phyloP scores from a whole-genome alignment of 37 sponge, comb jelly and placozoan genomes.

The Tethya wilhelma region DNA sequence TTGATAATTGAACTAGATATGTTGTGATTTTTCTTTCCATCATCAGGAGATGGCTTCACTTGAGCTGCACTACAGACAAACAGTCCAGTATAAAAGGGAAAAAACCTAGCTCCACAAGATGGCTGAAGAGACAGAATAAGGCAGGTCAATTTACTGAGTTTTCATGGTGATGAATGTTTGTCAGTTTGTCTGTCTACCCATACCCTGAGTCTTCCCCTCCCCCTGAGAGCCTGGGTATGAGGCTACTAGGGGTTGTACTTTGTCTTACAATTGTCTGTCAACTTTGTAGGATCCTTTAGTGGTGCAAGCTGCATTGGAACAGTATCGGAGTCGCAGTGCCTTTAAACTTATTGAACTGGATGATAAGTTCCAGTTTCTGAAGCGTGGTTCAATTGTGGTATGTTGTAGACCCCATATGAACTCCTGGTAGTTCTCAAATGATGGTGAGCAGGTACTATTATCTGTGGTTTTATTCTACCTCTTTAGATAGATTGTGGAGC shows the following conservation, averaged over 20 bases:
- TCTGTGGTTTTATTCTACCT: not conserved
- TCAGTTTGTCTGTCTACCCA: too few species aligned
- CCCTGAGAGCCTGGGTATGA: not conserved
- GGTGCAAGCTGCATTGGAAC: conserved; percentile 51
- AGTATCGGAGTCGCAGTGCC: conserved; percentile 79
- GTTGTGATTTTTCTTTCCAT: too few species aligned
- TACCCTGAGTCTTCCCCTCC: not conserved
- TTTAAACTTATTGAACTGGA: conserved; percentile 86
- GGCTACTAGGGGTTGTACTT: not conserved
- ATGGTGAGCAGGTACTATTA: too few species aligned
- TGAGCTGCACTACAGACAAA: too few species aligned
- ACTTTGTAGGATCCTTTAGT: conserved; percentile 72
- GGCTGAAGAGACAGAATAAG: conserved; percentile 57
- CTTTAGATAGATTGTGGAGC: conserved; percentile 75
- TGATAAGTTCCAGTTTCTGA: conserved; percentile 75
- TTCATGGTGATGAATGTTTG: too few species aligned
- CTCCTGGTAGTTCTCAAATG: too few species aligned
- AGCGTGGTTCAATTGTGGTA: conserved; percentile 63
- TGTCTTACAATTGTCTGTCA: not conserved
- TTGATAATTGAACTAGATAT: too few species aligned
- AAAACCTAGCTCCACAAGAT: conserved; percentile 39
- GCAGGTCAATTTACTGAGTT: not conserved
- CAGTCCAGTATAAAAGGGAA: conserved; percentile 6
- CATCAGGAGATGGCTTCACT: too few species aligned
- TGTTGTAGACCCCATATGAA: conserved; percentile 7